Conservation (phyloP, 2,113 vertebrate genomes). For the Phainopepla nitens region DNA sequence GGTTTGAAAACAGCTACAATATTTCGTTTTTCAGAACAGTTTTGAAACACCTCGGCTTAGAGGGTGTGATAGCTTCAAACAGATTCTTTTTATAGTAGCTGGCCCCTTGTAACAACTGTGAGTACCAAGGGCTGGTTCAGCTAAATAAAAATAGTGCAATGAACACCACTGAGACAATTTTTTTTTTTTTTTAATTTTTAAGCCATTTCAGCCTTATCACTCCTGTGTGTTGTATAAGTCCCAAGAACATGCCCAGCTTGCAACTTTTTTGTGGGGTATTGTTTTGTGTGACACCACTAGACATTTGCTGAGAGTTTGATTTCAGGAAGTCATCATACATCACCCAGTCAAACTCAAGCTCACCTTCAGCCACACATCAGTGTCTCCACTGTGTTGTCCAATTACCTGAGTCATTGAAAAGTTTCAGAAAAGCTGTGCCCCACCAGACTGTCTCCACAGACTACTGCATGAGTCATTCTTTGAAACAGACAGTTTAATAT, state of each 20-base stretch:
- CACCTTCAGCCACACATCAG: neutral
- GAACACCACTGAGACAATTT: neutral
- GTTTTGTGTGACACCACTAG: neutral
- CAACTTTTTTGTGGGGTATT: fast-evolving
- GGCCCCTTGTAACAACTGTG: neutral
- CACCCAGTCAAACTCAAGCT: neutral
- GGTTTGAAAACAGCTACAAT: neutral
- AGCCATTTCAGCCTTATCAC: neutral
- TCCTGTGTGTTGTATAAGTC: neutral
- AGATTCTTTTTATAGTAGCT: neutral
- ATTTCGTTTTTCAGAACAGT: neutral
- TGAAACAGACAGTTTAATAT: neutral
- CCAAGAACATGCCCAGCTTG: fast-evolving
- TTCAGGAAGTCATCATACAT: neutral
- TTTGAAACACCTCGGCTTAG: neutral
- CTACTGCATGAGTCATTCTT: neutral
- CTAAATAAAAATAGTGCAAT: neutral
- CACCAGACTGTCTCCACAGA: neutral
- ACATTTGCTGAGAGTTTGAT: neutral
- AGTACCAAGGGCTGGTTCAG: neutral
- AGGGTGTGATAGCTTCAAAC: neutral
- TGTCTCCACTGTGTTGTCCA: neutral
- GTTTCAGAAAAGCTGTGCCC: neutral
- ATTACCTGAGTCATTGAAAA: neutral
- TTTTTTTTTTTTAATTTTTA: neutral